A percentile compares a stretch with the other conserved stretches of the same genome.
phyloP scores from a whole-genome alignment of 2,113 vertebrate species.

The Pollachius pollachius region DNA sequence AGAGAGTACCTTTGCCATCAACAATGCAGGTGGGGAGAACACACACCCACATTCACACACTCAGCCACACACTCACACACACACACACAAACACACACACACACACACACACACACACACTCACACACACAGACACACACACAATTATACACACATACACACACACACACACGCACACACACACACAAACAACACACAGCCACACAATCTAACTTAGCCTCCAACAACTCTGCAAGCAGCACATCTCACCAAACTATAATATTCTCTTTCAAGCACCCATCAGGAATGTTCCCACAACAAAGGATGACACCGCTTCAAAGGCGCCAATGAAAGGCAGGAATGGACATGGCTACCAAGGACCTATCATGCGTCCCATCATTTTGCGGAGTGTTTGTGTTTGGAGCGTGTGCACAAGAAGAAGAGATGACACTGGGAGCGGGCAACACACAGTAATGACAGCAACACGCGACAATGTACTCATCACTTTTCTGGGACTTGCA shows the following conservation, averaged over 20 bases:
- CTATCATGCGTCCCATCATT: constrained; percentile 11
- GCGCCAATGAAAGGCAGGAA: too few species aligned
- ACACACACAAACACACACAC: not conserved
- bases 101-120: not conserved
- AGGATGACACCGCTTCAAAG: not conserved
- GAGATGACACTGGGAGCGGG: constrained; percentile 37
- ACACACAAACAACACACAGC: constrained; percentile 21
- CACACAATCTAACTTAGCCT: constrained; percentile 20
- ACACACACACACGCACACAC: constrained; percentile 28
- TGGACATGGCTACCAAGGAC: too few species aligned
- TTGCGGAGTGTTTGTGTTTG: too few species aligned
- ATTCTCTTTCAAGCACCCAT: constrained; percentile 11
- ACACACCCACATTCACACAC: not conserved
- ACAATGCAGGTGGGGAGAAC: constrained; percentile 60
- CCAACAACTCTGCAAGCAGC: not conserved
- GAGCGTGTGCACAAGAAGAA: constrained; percentile 33
- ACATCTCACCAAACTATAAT: constrained; percentile 18
- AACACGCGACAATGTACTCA: too few species aligned
- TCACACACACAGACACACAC: not conserved
- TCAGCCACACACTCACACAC: not conserved
- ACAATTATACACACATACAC: constrained; percentile 31
- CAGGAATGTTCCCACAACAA: constrained; percentile 7
- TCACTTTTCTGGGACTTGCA: too few species aligned
- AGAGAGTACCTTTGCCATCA: constrained; percentile 55
- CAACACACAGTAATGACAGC: constrained; percentile 3